These are phyloP conservation scores for Deroplatys truncata DNA, from an alignment of 2,888 invertebrate species.

Conservation along the genomic window DNA sequence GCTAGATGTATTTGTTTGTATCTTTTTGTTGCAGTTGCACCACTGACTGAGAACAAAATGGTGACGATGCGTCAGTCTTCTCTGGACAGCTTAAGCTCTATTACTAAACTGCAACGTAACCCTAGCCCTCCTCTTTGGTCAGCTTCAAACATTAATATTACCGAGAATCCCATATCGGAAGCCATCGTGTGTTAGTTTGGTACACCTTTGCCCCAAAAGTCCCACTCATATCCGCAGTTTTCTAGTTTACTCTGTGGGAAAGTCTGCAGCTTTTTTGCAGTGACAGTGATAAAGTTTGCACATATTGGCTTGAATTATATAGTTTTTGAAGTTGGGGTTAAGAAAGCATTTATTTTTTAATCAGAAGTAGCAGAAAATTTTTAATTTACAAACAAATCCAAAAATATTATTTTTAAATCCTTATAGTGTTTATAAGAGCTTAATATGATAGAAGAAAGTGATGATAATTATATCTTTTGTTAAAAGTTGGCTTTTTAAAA, in stretches of 20 bases:
- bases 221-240: neutral
- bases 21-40: slow-evolving; percentile 58
- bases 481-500: neutral
- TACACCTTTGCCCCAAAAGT: neutral
- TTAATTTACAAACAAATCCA: neutral
- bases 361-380: neutral
- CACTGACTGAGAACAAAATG: slow-evolving; percentile 66
- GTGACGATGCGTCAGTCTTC: slow-evolving; percentile 60
- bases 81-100: slow-evolving; percentile 48
- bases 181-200: slow-evolving; percentile 64
- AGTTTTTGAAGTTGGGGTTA: neutral
- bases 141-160: slow-evolving; percentile 67
- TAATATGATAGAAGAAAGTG: neutral
- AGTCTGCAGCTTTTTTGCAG: neutral
- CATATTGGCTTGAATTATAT: neutral
- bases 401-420: neutral
- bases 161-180: slow-evolving; percentile 73
- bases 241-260: neutral
- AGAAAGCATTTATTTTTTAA: neutral
- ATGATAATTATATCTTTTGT: neutral
- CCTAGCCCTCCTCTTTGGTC: slow-evolving; percentile 28
- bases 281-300: neutral
- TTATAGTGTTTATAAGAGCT: neutral
- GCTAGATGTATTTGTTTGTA: neutral
- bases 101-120: slow-evolving; percentile 26